Percentiles rank a stretch among this genome's conserved stretches.
These are phyloP conservation scores for Aptenodytes forsteri DNA, from an alignment of 2,113 vertebrate species.

Conservation along the genomic window DNA sequence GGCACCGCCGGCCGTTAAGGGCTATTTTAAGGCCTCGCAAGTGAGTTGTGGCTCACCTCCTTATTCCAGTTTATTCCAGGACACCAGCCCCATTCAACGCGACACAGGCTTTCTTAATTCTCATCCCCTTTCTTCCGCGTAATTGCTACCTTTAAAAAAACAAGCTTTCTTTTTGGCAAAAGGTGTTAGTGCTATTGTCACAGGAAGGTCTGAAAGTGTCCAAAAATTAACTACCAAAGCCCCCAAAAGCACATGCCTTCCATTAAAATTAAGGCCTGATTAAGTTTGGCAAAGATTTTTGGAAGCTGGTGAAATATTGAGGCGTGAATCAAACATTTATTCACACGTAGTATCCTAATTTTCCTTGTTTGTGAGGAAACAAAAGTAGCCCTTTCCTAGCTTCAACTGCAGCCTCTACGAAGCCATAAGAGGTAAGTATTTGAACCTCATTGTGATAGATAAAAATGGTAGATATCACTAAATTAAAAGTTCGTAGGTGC, in stretches of 20 bases:
- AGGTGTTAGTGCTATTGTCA: accelerated
- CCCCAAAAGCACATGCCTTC: neutral
- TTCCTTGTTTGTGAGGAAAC: neutral
- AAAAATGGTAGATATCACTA: neutral
- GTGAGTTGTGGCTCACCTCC: neutral
- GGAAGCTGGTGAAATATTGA: neutral
- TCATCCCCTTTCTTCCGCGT: neutral
- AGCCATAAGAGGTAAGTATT: neutral
- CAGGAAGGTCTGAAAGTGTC: neutral
- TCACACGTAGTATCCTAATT: neutral
- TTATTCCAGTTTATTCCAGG: neutral
- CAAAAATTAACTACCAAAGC: neutral
- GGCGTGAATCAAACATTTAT: neutral
- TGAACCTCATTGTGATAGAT: neutral
- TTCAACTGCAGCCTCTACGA: neutral
- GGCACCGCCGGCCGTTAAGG: neutral
- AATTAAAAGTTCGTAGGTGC: neutral
- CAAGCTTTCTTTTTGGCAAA: neutral
- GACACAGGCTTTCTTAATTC: neutral
- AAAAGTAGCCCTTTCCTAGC: neutral
- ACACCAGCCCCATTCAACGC: accelerated
- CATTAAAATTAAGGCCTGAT: neutral
- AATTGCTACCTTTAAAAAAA: neutral
- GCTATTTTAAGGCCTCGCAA: neutral
- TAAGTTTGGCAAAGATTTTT: neutral